phyloP scores from a whole-genome alignment of 2,113 vertebrate genomes.

The Platycercus adscitus region DNA sequence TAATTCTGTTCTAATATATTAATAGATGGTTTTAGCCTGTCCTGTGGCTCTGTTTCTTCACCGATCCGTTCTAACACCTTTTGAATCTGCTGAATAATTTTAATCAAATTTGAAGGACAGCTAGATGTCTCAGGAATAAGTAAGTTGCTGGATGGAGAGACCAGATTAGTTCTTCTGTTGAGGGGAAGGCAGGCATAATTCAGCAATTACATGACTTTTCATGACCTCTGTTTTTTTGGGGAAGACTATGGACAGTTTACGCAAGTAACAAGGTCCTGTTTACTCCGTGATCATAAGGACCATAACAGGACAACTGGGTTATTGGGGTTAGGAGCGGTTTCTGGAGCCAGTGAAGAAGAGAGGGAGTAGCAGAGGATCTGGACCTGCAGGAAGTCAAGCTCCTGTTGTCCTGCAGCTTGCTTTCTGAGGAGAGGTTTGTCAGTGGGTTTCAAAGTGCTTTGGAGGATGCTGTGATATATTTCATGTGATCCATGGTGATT shows the following conservation, averaged over 20 bases:
- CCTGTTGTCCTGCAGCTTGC: not conserved
- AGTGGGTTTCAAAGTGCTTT: not conserved
- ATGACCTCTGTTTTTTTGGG: not conserved
- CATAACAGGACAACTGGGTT: not conserved
- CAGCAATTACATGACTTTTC: not conserved
- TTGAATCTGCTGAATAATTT: not conserved
- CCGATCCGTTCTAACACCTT: not conserved
- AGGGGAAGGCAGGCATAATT: not conserved
- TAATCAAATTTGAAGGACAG: not conserved
- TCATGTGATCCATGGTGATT: not conserved
- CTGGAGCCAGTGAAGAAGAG: not conserved
- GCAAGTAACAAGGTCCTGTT: not conserved
- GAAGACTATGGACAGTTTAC: not conserved
- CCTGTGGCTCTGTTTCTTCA: not conserved
- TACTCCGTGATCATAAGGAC: not conserved
- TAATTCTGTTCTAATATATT: conserved; percentile 34
- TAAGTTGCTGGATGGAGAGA: not conserved
- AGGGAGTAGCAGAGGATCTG: not conserved
- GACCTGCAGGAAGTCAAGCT: not conserved
- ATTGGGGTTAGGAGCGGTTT: not conserved
- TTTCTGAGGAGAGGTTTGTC: not conserved
- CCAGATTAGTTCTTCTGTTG: not conserved
- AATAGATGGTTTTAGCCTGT: not conserved
- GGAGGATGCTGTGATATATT: not conserved
- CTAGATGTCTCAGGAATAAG: not conserved